These are phyloP conservation scores for Microcebus lehilahytsara DNA, from an alignment of 2,113 vertebrate species.

Conservation along the genomic window DNA sequence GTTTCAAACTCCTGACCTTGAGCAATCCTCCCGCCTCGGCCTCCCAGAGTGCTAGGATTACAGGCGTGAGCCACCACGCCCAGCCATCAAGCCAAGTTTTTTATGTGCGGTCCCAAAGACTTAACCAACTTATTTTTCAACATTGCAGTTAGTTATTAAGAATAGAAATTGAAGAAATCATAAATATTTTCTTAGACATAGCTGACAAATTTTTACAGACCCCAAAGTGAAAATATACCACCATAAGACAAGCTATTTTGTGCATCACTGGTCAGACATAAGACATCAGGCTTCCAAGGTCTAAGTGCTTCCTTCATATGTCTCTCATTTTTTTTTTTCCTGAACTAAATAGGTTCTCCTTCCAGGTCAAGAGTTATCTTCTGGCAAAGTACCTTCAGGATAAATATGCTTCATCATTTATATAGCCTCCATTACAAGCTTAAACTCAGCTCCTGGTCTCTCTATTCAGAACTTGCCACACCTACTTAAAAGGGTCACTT, in stretches of 20 bases:
- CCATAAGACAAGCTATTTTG: neutral
- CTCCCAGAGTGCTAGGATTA: too few species aligned
- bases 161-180: constrained; percentile 29
- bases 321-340: neutral
- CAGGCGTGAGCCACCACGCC: too few species aligned
- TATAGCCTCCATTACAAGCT: neutral
- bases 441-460: neutral
- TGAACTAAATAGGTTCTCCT: constrained; percentile 13
- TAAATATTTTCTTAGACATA: constrained; percentile 23
- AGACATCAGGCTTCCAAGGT: constrained; percentile 21
- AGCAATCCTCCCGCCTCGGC: too few species aligned
- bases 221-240: neutral
- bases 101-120: neutral
- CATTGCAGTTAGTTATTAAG: neutral
- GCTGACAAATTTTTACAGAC: neutral
- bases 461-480: neutral
- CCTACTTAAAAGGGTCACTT: neutral
- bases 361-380: constrained; percentile 27
- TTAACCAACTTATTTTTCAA: constrained; percentile 20
- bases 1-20: too few species aligned
- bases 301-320: neutral
- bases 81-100: neutral
- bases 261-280: neutral
- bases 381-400: constrained; percentile 51
- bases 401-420: constrained; percentile 10